phyloP scores from a whole-genome alignment of 2,797 vertebrate genomes.

The Microctenopoma stevenorrisi region DNA sequence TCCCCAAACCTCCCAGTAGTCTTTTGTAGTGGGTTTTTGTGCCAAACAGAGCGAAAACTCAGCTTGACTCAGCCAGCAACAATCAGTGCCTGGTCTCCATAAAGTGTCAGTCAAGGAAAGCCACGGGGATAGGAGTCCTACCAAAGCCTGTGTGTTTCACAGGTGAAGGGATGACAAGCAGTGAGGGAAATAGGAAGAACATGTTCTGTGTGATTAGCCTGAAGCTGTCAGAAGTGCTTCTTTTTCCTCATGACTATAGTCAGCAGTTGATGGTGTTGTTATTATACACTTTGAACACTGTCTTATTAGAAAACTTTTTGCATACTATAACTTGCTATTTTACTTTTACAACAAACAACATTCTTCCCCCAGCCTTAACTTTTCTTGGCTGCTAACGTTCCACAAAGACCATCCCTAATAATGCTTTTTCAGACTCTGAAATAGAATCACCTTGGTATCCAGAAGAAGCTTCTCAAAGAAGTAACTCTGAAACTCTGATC shows the following conservation, averaged over 20 bases:
- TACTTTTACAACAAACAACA: too few species aligned
- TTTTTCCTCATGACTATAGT: slow-evolving; percentile 1
- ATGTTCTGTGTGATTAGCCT: slow-evolving; percentile 45
- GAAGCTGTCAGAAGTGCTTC: slow-evolving; percentile 17
- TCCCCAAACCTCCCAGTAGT: slow-evolving; percentile 5
- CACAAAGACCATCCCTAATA: too few species aligned
- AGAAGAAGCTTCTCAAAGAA: too few species aligned
- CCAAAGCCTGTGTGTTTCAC: slow-evolving; percentile 35
- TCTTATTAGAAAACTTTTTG: too few species aligned
- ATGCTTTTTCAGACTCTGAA: too few species aligned
- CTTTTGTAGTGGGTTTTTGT: slow-evolving; percentile 23
- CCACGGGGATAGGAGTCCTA: slow-evolving; percentile 31
- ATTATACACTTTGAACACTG: background rate
- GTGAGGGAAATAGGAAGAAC: slow-evolving; percentile 25
- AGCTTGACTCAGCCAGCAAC: slow-evolving; percentile 34
- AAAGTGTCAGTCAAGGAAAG: slow-evolving; percentile 44
- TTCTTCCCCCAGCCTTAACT: too few species aligned
- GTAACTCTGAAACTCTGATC: too few species aligned
- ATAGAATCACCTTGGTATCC: too few species aligned
- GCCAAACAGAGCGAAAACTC: slow-evolving; percentile 37
- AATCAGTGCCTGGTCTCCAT: slow-evolving; percentile 26
- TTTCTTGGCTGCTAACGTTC: too few species aligned
- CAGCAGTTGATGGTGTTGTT: background rate
- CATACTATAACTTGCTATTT: too few species aligned
- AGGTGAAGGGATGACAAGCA: slow-evolving; percentile 45